Base-by-base conservation (phyloP, 2,113 vertebrate species). In the Pangasianodon hypophthalmus region DNA sequence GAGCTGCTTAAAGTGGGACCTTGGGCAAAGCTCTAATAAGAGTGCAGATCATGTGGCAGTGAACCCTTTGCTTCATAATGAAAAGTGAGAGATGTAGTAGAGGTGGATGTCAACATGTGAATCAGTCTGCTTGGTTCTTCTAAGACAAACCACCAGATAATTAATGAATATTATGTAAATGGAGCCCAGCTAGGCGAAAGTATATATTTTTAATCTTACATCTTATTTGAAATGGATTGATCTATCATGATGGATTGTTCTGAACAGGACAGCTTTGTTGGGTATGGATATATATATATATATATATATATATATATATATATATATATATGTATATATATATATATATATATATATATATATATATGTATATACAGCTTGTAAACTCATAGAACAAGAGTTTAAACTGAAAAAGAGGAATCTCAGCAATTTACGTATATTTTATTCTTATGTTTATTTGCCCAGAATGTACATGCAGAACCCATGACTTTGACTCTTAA, bases 61-160 rank as follows among this genome's bases (percentile, higher is more conserved):
- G 67, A 89, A 86, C n/a, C 11, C 56, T 88, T 58, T 85, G 80
- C 90, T 90, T 60, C 52, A 85, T 50, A 89, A 58, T 26, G 58
- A 60, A 80, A 90, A 89, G 80, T 79, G 48, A 84, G 73, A 86
- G 52, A 88, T 88, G 69, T 80, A 91, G 69, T 50, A 44, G 79
- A 48, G 0, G 54, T 75, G 46, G 32, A 85, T 60, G 56, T 62
- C 54, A 48, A 69, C 21, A 26, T 11, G 19, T 84, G 16, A 14
- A 75, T 14, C 10, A 32, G 10, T 73, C 37, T 69, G 21, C 52
- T 73, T 16, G n/a, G 44, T 32, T 75, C 79, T 79, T 50, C 7
- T 19, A 62, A 87, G 29, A 4, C 32, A 18, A 58, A 79, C 52
- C 52, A 37, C 16, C 50, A 19, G 16, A 52, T 52, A 54, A 81